Base-by-base conservation (phyloP, 2,797 vertebrate species). In the Eulemur mongoz region DNA sequence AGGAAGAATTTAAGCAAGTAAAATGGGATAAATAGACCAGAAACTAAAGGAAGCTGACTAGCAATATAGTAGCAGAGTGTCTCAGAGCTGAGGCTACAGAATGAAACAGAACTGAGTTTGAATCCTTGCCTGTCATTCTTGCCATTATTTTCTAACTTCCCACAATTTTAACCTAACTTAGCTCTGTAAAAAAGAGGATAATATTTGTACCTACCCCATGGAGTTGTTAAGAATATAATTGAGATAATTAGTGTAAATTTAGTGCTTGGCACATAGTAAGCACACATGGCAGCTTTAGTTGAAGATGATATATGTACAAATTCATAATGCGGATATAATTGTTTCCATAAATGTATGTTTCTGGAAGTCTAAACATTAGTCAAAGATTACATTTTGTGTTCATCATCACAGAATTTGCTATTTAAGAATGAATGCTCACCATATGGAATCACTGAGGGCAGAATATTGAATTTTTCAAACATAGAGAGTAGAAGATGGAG, bases 331-430 rank as follows among this genome's bases (percentile, higher is more conserved):
- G 38, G 35, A 35, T 88, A 23, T 81, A 73, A 75, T 63, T 92
- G 67, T 81, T 89, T 91, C 38, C 54, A 20, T 70, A 85, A 92
- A 78, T 93, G 25, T 76, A n/a, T 57, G 30, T 95, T 89, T 93
- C 48, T 67, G 45, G 61, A 84, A 87, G n/a, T 59, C 70, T 94
- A 52, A 95, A 52, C 35, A n/a, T 97, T 90, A 80, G 65, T 93
- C 22, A 69, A 75, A 52, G 50, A 63, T 79, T n/a, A 73, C 15
- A 57, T 94, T 94, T 90, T 93, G n/a, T 89, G 30, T 91, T 65
- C 59, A 76, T 96, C 23, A 48, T 84, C 63, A 40, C 13, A 88
- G 45, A 96, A 85, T 67, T 75, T 85, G 63, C 30, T 43, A 2
- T 79, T 79, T 84, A 87, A 83, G 50, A 69, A 78, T 69, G 30